Conservation (phyloP, 2,888 invertebrate genomes). For the Polietes domitor region DNA sequence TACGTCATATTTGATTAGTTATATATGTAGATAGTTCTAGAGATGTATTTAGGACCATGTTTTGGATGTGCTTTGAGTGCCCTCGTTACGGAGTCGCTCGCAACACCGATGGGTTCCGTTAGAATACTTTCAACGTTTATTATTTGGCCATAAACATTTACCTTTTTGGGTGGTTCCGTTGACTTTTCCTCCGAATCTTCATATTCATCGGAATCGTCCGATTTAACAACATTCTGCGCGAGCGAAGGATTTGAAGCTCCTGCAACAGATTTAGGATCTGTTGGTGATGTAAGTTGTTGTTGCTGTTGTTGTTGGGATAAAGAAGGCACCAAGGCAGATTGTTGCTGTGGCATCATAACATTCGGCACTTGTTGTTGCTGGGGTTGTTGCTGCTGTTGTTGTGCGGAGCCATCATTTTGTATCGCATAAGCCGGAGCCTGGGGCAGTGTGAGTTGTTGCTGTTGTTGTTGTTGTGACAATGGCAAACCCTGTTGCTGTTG, state of each 20-base stretch:
- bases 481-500: constrained; percentile 44
- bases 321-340: constrained; percentile 62
- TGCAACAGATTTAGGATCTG: constrained; percentile 25
- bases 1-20: too few relatives aligned
- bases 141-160: constrained; percentile 51
- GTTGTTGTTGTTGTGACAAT: constrained; percentile 35
- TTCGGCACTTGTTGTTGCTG: constrained; percentile 22
- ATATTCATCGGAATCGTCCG: constrained; percentile 72
- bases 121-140: too few relatives aligned
- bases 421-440: constrained; percentile 17
- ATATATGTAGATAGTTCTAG: too few relatives aligned
- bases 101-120: too few relatives aligned
- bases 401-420: background rate
- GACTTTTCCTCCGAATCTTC: constrained; percentile 77
- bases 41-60: too few relatives aligned
- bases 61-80: too few relatives aligned
- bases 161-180: constrained; percentile 78
- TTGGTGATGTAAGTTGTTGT: constrained; percentile 9
- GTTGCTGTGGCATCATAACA: too few relatives aligned
- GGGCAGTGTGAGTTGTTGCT: constrained; percentile 55
- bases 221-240: constrained; percentile 55
- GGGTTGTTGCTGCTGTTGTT: constrained; percentile 41
- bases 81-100: too few relatives aligned
- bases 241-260: constrained; percentile 52
- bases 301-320: constrained; percentile 51